Base-by-base conservation (phyloP, 2,888 invertebrate genomes). In the Brenthis ino region DNA sequence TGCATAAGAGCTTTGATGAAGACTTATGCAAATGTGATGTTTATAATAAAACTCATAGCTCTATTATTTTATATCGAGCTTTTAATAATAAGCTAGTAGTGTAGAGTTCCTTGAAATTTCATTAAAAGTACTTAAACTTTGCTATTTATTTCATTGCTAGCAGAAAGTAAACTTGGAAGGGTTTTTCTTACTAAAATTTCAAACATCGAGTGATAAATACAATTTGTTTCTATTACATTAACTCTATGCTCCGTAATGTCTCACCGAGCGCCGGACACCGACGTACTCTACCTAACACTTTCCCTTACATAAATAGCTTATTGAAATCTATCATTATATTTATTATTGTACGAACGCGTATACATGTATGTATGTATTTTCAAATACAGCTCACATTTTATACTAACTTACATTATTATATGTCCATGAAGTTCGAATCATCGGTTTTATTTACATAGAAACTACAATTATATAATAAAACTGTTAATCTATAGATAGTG, bases 321-420 rank as follows among this genome's bases (percentile, higher is more conserved):
- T 67, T 75, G 72, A 71, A 76, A 3, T 43, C 37, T 43, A 77
- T 78, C 79, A 80, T 81, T 86, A 87, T 82, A 85, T 84, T 83
- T 89, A 89, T 89, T 92, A 93, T 93, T 93, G 92, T 93, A 88
- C 92, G 87, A 87, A 89, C 85, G 92, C 92, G 92, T 93, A 93
- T 93, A 93, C 92, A 91, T 86, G 84, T 28, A 43, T 43, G 37
- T 43, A 43, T 43, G 37, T 88, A 88, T 86, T 89, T 88, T 85
- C 74, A 84, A 89, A 85, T 91, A 89, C 87, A 90, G 89, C 89
- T 90, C 88, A 89, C 72, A 74, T 74, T 75, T 75, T 75, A 75
- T 68, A 75, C 68, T 75, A 75, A 70, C 53, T 66, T 65, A 69
- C 67, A 55, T 56, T 64, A 61, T 68, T 70, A 63, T 53, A 63